Conservation (phyloP, 2,797 vertebrate species). For the Neoniphon sammara region DNA sequence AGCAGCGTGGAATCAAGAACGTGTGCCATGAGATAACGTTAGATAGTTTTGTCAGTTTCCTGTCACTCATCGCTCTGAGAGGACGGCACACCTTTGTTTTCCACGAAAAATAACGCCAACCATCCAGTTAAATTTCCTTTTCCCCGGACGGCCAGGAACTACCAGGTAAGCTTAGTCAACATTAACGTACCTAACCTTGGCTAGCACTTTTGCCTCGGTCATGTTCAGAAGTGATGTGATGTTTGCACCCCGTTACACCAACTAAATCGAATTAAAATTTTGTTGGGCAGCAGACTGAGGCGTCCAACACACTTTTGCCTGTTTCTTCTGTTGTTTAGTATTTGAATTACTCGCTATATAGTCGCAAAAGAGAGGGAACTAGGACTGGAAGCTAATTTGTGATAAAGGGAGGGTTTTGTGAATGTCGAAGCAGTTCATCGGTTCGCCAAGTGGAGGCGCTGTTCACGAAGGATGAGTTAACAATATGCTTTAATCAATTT, state of each 20-base stretch:
- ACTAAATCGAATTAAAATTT: neutral
- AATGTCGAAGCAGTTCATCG: accelerated
- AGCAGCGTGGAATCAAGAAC: slow-evolving; percentile 4
- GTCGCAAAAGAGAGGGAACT: too few species aligned
- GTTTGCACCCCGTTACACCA: neutral
- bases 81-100: neutral
- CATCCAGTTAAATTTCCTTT: neutral
- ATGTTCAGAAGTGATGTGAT: slow-evolving; percentile 6
- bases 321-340: too few species aligned
- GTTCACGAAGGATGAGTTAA: slow-evolving; percentile 1
- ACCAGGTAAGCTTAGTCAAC: slow-evolving; percentile 59
- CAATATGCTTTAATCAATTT: slow-evolving; percentile 4
- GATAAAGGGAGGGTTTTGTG: neutral
- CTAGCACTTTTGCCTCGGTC: slow-evolving; percentile 45
- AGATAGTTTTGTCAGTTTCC: neutral
- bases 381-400: too few species aligned
- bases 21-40: slow-evolving; percentile 66
- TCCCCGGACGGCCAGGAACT: slow-evolving; percentile 39
- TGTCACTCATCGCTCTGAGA: neutral
- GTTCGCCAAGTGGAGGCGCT: slow-evolving; percentile 33
- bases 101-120: neutral
- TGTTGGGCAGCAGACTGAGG: neutral
- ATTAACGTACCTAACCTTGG: slow-evolving; percentile 27
- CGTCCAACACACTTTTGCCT: neutral
- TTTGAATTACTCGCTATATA: neutral